phyloP scores from a whole-genome alignment of 1,140 invertebrate genomes.

The Ctenoplectra terminalis region DNA sequence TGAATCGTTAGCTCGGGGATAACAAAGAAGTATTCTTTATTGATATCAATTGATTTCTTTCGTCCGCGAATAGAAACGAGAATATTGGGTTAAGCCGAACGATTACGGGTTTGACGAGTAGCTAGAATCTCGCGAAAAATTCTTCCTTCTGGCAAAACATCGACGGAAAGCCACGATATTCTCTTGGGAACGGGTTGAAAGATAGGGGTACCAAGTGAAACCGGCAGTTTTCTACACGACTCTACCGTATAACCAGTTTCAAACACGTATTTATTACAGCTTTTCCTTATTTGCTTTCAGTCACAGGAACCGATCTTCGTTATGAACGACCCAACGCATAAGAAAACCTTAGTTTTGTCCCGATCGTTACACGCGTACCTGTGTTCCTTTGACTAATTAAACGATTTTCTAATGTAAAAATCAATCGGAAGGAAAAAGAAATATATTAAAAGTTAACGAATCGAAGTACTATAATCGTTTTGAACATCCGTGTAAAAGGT shows the following conservation, averaged over 20 bases:
- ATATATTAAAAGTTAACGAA: not conserved
- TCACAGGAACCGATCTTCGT: slow-evolving; percentile 42
- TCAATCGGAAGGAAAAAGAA: not conserved
- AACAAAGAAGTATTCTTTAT: no score
- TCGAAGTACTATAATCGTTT: no score
- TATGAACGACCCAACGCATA: slow-evolving; percentile 17
- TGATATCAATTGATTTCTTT: not conserved
- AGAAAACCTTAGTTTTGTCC: slow-evolving; percentile 7
- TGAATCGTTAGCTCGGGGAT: no score
- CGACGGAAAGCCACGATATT: slow-evolving; percentile 14
- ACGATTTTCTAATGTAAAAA: not conserved
- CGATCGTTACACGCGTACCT: not conserved
- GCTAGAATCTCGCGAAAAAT: slow-evolving; percentile 10
- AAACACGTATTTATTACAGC: slow-evolving; percentile 49
- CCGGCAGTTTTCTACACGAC: slow-evolving; percentile 43
- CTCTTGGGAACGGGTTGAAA: slow-evolving; percentile 32
- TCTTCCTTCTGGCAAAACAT: not conserved
- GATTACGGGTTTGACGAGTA: slow-evolving; percentile 6
- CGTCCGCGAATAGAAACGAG: not conserved
- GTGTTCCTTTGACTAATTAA: not conserved
- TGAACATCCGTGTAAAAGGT: no score
- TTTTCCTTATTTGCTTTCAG: slow-evolving; percentile 51
- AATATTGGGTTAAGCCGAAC: not conserved
- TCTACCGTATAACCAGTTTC: slow-evolving; percentile 35
- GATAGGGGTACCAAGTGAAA: slow-evolving; percentile 48